phyloP scores from a whole-genome alignment of 1,140 invertebrate species.

The Elymnias hypermnestra region DNA sequence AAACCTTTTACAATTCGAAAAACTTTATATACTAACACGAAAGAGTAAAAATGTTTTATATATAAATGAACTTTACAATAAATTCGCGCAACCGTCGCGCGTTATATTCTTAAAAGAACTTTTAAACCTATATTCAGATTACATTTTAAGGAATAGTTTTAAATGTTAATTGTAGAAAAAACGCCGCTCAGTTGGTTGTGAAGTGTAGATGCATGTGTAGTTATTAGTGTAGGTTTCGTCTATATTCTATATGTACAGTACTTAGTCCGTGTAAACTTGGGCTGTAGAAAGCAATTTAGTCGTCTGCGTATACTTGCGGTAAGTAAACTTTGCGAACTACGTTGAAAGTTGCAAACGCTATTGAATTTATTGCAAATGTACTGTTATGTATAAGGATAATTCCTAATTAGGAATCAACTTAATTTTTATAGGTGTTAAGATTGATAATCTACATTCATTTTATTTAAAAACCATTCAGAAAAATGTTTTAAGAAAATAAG shows the following conservation, averaged over 20 bases:
- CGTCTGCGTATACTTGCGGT: slow-evolving; percentile 11
- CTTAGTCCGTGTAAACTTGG: slow-evolving; percentile 17
- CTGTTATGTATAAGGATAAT: neutral
- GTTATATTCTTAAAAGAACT: slow-evolving; percentile 2
- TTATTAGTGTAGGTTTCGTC: slow-evolving; percentile 24
- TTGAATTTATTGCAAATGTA: slow-evolving; percentile 5
- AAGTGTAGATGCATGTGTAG: slow-evolving; percentile 31
- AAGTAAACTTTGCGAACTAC: slow-evolving; percentile 13
- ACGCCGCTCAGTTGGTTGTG: slow-evolving; percentile 38
- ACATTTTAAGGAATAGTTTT: slow-evolving; percentile 8
- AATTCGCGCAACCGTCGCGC: neutral
- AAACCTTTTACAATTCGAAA: slow-evolving; percentile 33
- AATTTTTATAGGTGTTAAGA: too few species aligned
- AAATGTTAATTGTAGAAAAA: slow-evolving; percentile 11
- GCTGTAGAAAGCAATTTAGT: slow-evolving; percentile 14
- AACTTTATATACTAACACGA: slow-evolving; percentile 30
- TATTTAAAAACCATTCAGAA: too few species aligned
- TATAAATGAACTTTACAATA: neutral
- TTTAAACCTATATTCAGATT: too few species aligned
- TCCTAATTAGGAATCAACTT: too few species aligned
- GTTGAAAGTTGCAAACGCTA: slow-evolving; percentile 1
- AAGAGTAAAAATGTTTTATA: slow-evolving; percentile 7
- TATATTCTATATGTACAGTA: slow-evolving; percentile 21
- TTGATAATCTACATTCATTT: too few species aligned
- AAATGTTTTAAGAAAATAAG: too few species aligned